Evolutionary conservation across 2,888 invertebrate species (phyloP), one percentile per base, ranked within the genome.

Genomic region (Phasia obesa): DNA sequence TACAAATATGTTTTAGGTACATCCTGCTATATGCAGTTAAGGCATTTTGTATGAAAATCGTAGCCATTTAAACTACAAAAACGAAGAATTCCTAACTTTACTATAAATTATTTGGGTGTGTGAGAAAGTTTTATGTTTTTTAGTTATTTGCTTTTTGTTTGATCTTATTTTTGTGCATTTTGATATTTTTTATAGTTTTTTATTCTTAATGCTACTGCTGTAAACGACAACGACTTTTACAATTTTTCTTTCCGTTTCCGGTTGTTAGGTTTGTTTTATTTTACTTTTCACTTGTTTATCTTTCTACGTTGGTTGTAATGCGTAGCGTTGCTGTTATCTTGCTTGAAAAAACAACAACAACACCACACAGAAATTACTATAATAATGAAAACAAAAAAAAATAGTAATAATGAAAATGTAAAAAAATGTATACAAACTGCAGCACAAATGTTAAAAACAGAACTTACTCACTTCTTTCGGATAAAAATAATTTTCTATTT

Each of bases 181-280:
- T 59, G 31, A 27, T 74, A n/a, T n/a, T 59, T 15, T 25, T 65
- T 25, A 27, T 47, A 9, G 35, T 51, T 9, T 19, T 35, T n/a
- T 35, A 38, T 17, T 64, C 44, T 57, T 60, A 31, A 23, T 64
- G 55, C 49, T 70, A 64, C 70, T 77, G 81, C 70, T 81, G 77
- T 70, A 78, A 74, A 59, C 70, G 74, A 78, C 82, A 74, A 78
- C 78, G 74, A 78, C 74, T 78, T 83, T 83, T 78, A 74, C 78
- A 83, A 83, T 83, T 83, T 83, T 83, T 83, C 82, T 83, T 82
- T 83, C 78, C 82, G 82, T 78, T 83, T 83, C 82, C 82, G 82
- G 78, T 78, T 83, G 82, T 83, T 78, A 70, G 78, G 78, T 83
- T 75, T 83, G 82, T 78, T 83, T 78, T 78, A 78, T 78, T 83